Base-by-base conservation (phyloP, 2,113 vertebrate species). In the Urocolius indicus region DNA sequence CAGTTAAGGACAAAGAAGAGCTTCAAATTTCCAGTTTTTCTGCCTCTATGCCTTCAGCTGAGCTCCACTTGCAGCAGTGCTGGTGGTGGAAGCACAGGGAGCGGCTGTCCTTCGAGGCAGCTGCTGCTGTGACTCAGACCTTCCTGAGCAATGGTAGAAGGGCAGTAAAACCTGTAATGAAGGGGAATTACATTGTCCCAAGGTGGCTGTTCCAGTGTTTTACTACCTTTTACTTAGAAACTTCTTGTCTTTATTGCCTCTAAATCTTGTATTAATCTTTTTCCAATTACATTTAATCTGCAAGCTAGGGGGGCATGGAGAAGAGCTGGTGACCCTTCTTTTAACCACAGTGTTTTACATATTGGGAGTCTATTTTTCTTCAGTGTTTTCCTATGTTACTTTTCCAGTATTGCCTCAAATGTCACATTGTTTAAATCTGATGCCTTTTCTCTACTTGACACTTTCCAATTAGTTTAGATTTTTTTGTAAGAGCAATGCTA, bases 11-110 rank as follows among this genome's bases (percentile, higher is more conserved):
- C 24, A 2, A 26, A 9, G 30, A 11, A 8, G 3, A 27, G 23
- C 41, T 12, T 9, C 10, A 24, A 78, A 30, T 24, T 51, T 8
- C 15, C 24, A 10, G 2, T 8, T 71, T 52, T 72, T 30, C 52
- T 77, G 13, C 8, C 30, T 45, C 8, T 1, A 0, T 16, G 14
- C 2, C 13, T 13, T 8, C 19, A 14, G 26, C 11, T 1, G 52
- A 49, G 48, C 27, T 36, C 26, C 0, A 6, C 46, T 6, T 1
- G 13, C 15, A 2, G 26, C 5, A 0, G 24, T 7, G 36, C 20
- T 15, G 36, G 20, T 15, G 2, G 38, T 6, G 65, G 24, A 27
- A 19, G 21, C 26, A 6, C 7, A 5, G 21, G 46, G 22, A 29
- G 10, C 5, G 14, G 2, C 14, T 2, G 3, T 24, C 29, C 34